Evolutionary conservation across 1,140 invertebrate species (phyloP).

Genomic region (Theocolax elegans): DNA sequence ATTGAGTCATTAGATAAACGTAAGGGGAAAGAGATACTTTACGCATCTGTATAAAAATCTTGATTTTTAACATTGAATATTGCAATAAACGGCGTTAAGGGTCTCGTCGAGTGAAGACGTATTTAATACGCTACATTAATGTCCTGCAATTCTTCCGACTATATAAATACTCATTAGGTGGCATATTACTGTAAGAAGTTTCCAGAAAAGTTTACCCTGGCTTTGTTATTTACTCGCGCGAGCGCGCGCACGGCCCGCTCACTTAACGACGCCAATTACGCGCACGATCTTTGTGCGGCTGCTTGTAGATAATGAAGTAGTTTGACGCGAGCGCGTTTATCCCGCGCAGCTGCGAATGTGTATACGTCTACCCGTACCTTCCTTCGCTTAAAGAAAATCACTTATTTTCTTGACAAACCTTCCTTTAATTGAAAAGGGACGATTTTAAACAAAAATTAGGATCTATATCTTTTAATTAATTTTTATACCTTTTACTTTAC

Average conservation of each 20-base stretch:
- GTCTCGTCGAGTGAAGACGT: not conserved
- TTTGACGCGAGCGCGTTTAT: conserved; percentile 42
- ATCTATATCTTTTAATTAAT: too few species aligned
- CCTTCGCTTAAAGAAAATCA: too few species aligned
- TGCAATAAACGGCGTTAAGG: conserved; percentile 5
- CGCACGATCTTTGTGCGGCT: conserved; percentile 46
- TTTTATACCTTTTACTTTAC: too few species aligned
- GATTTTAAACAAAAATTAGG: too few species aligned
- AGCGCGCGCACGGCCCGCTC: conserved; percentile 41
- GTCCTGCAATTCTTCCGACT: not conserved
- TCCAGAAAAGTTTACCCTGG: conserved; percentile 49
- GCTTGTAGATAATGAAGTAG: conserved; percentile 52
- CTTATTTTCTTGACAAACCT: too few species aligned
- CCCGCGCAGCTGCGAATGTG: too few species aligned
- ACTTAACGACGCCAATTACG: conserved; percentile 54
- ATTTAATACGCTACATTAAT: too few species aligned
- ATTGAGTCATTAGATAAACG: too few species aligned
- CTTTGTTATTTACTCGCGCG: conserved; percentile 53
- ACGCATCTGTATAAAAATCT: conserved; percentile 7
- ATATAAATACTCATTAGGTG: conserved; percentile 21
- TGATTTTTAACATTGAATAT: not conserved
- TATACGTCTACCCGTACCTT: too few species aligned
- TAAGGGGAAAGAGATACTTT: too few species aligned
- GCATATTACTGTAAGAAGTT: conserved; percentile 43
- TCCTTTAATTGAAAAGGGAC: too few species aligned